Evolutionary conservation across 2,113 vertebrate genomes (phyloP).

Genomic region (Hippoglossus stenolepis): DNA sequence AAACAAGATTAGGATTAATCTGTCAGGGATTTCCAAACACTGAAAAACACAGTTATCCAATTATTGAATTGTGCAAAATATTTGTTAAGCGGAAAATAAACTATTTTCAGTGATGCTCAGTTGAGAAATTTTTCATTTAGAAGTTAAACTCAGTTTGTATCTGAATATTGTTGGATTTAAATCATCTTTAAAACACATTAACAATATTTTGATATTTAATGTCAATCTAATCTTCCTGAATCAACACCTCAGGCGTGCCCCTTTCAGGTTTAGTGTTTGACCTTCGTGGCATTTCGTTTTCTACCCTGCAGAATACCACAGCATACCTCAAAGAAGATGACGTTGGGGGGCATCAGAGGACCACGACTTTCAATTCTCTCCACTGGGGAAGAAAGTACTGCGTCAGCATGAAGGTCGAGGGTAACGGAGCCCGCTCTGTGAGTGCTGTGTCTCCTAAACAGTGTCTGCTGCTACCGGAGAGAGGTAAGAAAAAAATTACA

Average conservation of each 20-base stretch:
- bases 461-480: constrained; percentile 70
- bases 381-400: constrained; percentile 72
- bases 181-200: not conserved
- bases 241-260: not conserved
- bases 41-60: too few species aligned
- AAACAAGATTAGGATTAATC: too few species aligned
- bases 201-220: not conserved
- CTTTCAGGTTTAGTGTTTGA: not conserved
- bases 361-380: constrained; percentile 60
- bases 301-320: constrained; percentile 36
- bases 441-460: constrained; percentile 52
- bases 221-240: not conserved
- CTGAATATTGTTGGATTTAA: not conserved
- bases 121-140: not conserved
- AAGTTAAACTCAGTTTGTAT: not conserved
- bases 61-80: too few species aligned
- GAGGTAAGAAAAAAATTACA: constrained; percentile 61
- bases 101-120: too few species aligned
- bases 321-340: constrained; percentile 47
- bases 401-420: constrained; percentile 60
- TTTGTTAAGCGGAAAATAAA: too few species aligned
- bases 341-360: not conserved
- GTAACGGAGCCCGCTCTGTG: rapidly evolving
- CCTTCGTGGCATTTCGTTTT: not conserved
- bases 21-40: too few species aligned